Evolutionary conservation across 37 sponge, comb jelly and placozoan species (phyloP).

Genomic region (Mnemiopsis leidyi): DNA sequence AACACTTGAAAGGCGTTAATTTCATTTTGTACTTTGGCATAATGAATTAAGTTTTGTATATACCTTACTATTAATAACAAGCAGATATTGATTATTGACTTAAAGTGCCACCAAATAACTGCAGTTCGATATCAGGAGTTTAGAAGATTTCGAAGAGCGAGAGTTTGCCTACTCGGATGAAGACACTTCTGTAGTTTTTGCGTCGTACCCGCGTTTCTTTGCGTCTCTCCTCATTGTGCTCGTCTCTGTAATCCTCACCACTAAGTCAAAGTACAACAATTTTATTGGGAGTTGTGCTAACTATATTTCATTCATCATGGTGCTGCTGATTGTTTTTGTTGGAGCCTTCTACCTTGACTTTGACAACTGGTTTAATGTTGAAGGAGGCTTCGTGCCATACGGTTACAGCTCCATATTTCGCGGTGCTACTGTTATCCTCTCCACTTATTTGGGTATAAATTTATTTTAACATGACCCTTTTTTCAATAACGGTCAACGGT

Average conservation of each 20-base stretch:
- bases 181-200: not conserved
- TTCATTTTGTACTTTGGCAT: no score
- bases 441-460: not conserved
- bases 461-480: no score
- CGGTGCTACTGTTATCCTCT: slow-evolving; percentile 15
- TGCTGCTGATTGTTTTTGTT: not conserved
- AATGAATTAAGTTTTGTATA: no score
- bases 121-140: not conserved
- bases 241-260: not conserved
- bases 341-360: slow-evolving; percentile 34
- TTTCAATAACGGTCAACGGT: no score
- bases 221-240: not conserved
- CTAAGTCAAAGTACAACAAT: not conserved
- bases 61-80: no score
- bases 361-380: slow-evolving; percentile 7
- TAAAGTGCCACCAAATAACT: no score
- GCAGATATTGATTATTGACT: no score
- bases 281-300: not conserved
- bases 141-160: not conserved
- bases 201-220: not conserved
- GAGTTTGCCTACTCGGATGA: not conserved
- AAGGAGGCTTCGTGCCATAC: slow-evolving; percentile 11
- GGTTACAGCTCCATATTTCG: not conserved
- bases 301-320: not conserved
- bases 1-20: no score